Percentiles rank a stretch among this genome's conserved stretches.
Evolutionary conservation across 2,888 invertebrate genomes (phyloP).

Genomic region (Arge pagana): DNA sequence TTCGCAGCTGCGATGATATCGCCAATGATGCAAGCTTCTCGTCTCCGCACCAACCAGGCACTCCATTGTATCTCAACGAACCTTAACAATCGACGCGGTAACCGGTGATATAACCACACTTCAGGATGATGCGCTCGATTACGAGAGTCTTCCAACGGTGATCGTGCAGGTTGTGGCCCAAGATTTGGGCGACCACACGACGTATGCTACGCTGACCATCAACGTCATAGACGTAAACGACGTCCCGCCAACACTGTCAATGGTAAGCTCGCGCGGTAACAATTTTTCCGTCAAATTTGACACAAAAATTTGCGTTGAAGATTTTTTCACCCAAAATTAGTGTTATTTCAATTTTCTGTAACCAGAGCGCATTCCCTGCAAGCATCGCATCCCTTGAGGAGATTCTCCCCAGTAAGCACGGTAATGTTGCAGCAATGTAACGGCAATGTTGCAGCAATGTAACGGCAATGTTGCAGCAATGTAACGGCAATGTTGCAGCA

Average conservation of each 20-base stretch:
- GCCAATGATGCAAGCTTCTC: neutral
- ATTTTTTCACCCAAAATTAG: neutral
- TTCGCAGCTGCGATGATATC: constrained; percentile 27
- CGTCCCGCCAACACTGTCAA: constrained; percentile 67
- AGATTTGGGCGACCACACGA: constrained; percentile 56
- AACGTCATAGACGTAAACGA: constrained; percentile 74
- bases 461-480: no score
- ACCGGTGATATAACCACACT: constrained; percentile 66
- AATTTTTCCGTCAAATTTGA: constrained; percentile 5
- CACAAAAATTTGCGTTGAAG: neutral
- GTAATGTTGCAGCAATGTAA: no score
- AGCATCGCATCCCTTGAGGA: no score
- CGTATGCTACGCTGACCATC: constrained; percentile 65
- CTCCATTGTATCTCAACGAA: constrained; percentile 61
- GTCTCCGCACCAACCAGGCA: constrained; percentile 57
- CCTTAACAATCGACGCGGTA: constrained; percentile 60
- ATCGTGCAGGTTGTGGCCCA: constrained; percentile 57
- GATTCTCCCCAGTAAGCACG: no score
- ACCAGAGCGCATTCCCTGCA: no score
- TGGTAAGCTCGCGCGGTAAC: no score
- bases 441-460: no score
- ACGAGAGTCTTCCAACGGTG: constrained; percentile 64
- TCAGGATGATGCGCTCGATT: constrained; percentile 64
- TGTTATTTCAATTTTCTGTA: neutral
- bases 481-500: no score